These are phyloP conservation scores for Porites divaricata DNA, from an alignment of 92 coral and sea anemone genomes.

Conservation along the genomic window DNA sequence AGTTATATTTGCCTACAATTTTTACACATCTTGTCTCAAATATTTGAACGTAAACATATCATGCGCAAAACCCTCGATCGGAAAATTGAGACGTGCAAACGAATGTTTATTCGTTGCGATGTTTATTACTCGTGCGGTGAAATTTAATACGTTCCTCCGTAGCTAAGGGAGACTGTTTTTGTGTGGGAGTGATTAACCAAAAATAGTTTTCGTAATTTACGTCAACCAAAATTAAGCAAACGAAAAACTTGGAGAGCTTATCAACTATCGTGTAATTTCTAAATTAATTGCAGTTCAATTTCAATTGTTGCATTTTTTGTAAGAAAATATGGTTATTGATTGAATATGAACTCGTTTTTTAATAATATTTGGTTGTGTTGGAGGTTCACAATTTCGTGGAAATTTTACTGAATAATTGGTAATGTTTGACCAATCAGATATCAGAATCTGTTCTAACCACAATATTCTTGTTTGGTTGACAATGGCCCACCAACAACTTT, in stretches of 20 bases:
- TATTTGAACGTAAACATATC: conserved; percentile 39
- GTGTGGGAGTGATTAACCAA: not conserved
- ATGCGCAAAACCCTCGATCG: not conserved
- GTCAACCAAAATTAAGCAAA: not conserved
- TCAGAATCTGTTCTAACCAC: not conserved
- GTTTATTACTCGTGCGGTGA: conserved; percentile 3
- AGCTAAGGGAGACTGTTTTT: not conserved
- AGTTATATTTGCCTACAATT: conserved; percentile 24
- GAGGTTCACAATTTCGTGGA: not conserved
- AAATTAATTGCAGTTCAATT: not conserved
- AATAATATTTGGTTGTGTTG: not conserved
- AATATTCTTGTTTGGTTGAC: too few relatives aligned
- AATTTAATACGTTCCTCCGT: conserved; percentile 7
- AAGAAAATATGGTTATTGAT: not conserved
- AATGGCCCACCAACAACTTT: not conserved
- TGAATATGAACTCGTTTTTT: not conserved
- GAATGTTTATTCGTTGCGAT: conserved; percentile 1
- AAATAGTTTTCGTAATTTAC: not conserved
- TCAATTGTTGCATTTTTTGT: not conserved
- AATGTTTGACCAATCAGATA: conserved; percentile 21
- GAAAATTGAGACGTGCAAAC: conserved; percentile 16
- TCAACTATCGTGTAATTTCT: not conserved
- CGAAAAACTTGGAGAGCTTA: too few relatives aligned
- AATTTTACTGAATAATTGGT: not conserved
- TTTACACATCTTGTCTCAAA: conserved; percentile 24